phyloP scores from a whole-genome alignment of 2,797 vertebrate genomes.

The Xiphophorus birchmanni region DNA sequence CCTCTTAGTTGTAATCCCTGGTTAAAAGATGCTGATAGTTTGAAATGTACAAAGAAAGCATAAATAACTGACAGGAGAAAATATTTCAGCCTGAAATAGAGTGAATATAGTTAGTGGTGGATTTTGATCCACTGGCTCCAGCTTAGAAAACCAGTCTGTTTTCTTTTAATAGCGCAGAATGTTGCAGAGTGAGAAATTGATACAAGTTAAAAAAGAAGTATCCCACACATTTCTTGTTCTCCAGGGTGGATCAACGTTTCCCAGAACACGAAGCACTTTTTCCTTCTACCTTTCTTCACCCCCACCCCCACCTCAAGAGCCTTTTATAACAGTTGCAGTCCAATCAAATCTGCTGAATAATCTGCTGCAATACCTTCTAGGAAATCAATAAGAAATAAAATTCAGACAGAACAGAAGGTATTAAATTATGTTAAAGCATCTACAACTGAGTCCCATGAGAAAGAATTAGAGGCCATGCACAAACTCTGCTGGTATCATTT shows the following conservation, averaged over 20 bases:
- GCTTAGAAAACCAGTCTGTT: neutral
- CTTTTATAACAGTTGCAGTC: slow-evolving; percentile 61
- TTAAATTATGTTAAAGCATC: neutral
- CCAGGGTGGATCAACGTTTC: slow-evolving; percentile 66
- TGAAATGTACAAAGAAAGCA: neutral
- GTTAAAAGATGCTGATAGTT: slow-evolving; percentile 57
- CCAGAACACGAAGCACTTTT: slow-evolving; percentile 60
- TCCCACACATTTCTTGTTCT: slow-evolving; percentile 38
- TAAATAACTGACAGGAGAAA: slow-evolving; percentile 11
- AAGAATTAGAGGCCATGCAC: slow-evolving; percentile 11
- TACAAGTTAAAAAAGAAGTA: slow-evolving; percentile 41
- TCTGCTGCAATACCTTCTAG: slow-evolving; percentile 50
- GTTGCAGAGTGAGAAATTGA: slow-evolving; percentile 43
- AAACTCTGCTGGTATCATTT: slow-evolving; percentile 31
- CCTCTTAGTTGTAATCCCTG: slow-evolving; percentile 75
- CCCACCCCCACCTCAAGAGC: slow-evolving; percentile 35
- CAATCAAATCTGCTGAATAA: slow-evolving; percentile 69
- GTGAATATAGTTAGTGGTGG: neutral
- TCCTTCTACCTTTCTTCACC: neutral
- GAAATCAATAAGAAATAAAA: slow-evolving; percentile 40
- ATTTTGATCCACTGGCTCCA: neutral
- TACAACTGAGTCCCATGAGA: slow-evolving; percentile 15
- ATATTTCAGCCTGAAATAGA: slow-evolving; percentile 20
- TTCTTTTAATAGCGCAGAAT: slow-evolving; percentile 42
- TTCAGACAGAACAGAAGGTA: slow-evolving; percentile 13